Evolutionary conservation across 2,113 vertebrate species (phyloP), one percentile per base, ranked within the genome.

Genomic region (Leucoraja erinaceus): DNA sequence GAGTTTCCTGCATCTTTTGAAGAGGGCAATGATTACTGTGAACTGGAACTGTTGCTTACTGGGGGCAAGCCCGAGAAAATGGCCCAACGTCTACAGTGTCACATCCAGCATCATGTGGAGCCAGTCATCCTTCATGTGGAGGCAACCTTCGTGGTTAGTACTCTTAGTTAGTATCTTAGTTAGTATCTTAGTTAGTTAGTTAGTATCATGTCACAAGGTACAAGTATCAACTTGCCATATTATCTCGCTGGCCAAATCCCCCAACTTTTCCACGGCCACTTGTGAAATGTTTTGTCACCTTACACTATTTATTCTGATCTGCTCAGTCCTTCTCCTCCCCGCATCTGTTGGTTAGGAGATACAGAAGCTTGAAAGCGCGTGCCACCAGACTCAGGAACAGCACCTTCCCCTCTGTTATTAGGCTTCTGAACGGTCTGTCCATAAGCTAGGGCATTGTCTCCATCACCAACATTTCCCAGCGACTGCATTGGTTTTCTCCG

Each of bases 141-240:
- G 93, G 98, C 97, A 3, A 95, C 95, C 66, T 99, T 99, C 94
- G 98, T 98, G 97, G 98, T 99, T 94, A 88, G 94, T 93, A 20
- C 28, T 1, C 25, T 84, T n/a, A n/a, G n/a, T n/a, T n/a, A n/a
- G n/a, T n/a, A n/a, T n/a, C n/a, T n/a, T n/a, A n/a, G n/a, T n/a
- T n/a, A n/a, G n/a, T n/a, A n/a, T 25, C 25, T n/a, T n/a, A n/a
- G n/a, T n/a, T n/a, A n/a, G n/a, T n/a, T n/a, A n/a, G n/a, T n/a
- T n/a, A n/a, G n/a, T n/a, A n/a, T 25, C 25, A 28, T 28, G 56
- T 84, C 28, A 54, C 22, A 83, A 84, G 25, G 54, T 84, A 84
- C 25, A 61, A 61, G 81, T 56, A 63, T 63, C 59, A 33, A 63
- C n/a, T 16, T 54, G 20, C 47, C 47, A 54, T 22, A 25, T 3